phyloP scores from a whole-genome alignment of 2,113 vertebrate species.

The Petrocephalus zakoni region DNA sequence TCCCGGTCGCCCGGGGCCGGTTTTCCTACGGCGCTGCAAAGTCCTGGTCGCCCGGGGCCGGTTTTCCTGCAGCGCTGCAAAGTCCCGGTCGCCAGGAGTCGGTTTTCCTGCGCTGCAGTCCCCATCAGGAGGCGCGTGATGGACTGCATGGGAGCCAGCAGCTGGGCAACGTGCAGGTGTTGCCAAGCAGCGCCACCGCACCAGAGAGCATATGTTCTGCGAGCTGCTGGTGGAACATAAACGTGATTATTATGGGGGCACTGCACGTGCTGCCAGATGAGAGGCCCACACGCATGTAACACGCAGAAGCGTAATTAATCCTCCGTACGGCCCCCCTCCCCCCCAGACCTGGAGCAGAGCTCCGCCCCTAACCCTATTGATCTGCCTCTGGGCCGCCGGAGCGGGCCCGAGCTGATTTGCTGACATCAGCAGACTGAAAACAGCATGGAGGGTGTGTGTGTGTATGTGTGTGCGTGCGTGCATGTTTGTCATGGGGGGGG shows the following conservation, averaged over 20 bases:
- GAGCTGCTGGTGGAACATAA: slow-evolving; percentile 8
- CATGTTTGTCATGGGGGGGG: neutral
- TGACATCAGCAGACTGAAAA: slow-evolving; percentile 15
- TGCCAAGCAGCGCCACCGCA: neutral
- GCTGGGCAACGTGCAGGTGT: neutral
- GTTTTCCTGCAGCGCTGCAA: neutral
- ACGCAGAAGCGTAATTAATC: slow-evolving; percentile 14
- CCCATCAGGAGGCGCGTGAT: neutral
- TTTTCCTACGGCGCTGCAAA: neutral
- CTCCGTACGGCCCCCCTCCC: neutral
- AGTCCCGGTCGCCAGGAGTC: neutral
- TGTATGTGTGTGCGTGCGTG: neutral
- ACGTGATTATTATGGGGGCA: slow-evolving; percentile 9
- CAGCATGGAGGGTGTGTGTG: neutral
- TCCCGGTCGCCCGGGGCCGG: neutral
- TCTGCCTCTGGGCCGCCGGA: neutral
- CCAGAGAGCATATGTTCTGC: neutral
- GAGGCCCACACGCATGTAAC: slow-evolving; percentile 11
- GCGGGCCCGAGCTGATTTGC: neutral
- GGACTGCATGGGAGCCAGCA: neutral
- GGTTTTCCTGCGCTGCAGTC: neutral
- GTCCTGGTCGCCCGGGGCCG: neutral
- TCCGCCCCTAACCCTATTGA: neutral
- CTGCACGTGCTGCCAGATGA: neutral
- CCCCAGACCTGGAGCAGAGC: neutral